These are phyloP conservation scores for Zenarchopterus dispar DNA, from an alignment of 2,797 vertebrate genomes.

Conservation along the genomic window DNA sequence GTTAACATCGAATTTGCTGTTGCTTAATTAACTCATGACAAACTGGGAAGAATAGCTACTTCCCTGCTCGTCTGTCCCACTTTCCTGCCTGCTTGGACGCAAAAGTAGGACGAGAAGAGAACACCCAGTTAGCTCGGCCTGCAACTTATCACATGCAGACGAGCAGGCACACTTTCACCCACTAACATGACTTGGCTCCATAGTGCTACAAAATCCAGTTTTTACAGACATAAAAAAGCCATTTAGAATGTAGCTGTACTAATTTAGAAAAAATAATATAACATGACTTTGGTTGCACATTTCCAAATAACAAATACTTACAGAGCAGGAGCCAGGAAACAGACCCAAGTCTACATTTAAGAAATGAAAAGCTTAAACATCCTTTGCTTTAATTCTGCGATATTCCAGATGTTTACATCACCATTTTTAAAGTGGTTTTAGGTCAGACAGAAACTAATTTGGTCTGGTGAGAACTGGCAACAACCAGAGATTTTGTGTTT, in stretches of 20 bases:
- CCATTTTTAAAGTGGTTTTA: too few relatives aligned
- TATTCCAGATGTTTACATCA: too few relatives aligned
- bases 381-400: too few relatives aligned
- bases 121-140: slow-evolving; percentile 34
- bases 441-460: too few relatives aligned
- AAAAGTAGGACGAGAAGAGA: slow-evolving; percentile 41
- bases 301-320: background rate
- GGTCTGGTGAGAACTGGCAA: too few relatives aligned
- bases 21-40: slow-evolving; percentile 2
- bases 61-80: background rate
- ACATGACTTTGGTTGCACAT: background rate
- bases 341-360: background rate
- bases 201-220: slow-evolving; percentile 1
- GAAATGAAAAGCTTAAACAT: too few relatives aligned
- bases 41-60: background rate
- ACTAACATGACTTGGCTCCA: background rate
- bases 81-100: slow-evolving; percentile 22
- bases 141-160: background rate
- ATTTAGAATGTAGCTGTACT: background rate
- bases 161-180: slow-evolving; percentile 6
- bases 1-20: background rate
- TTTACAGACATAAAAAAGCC: slow-evolving; percentile 5
- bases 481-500: too few relatives aligned
- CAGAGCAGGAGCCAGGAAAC: background rate
- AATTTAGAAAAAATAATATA: background rate